Evolutionary conservation across 2,797 vertebrate species (phyloP), one percentile per base, ranked within the genome.

Genomic region (Sphaeramia orbicularis): DNA sequence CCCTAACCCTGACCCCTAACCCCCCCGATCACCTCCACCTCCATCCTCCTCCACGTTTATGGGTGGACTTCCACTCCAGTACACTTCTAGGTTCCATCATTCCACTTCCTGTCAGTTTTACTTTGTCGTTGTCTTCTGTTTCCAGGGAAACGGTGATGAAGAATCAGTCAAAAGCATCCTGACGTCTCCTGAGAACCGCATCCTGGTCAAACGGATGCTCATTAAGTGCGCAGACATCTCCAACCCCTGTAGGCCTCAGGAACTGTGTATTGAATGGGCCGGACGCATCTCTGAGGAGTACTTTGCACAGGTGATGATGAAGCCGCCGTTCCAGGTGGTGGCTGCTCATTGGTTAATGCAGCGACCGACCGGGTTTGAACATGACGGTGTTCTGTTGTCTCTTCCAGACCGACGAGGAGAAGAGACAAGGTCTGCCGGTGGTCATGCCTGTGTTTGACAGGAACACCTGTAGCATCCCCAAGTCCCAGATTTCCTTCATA

Each of bases 241-340:
- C 27, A 99, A 99, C 27, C 98, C 98, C 0, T 99, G 97, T 92
- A 92, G 97, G 19, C 95, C 96, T 0, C 89, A 95, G 7, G 93
- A 97, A 62, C 95, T 96, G 63, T 99, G 96, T 51, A 95, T 99
- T 4, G 96, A 99, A 81, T 99, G 97, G 98, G 96, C 97, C 0
- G 96, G 96, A 0, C 96, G 98, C 36, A 99, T 99, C 88, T 99
- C 98, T 0, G 97, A 99, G 82, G 97, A 99, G 49, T 99, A 99
- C 72, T 99, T 99, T 72, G 96, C 96, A 60, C 98, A 99, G 96
- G 98, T 99, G n/a, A n/a, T n/a, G n/a, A n/a, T n/a, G n/a, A n/a
- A n/a, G n/a, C n/a, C n/a, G n/a, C n/a, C n/a, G n/a, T n/a, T n/a
- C n/a, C n/a, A n/a, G n/a, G n/a, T n/a, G n/a, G n/a, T n/a, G n/a